Conservation (phyloP, 2,888 invertebrate species). For the Creontiades dilutus region DNA sequence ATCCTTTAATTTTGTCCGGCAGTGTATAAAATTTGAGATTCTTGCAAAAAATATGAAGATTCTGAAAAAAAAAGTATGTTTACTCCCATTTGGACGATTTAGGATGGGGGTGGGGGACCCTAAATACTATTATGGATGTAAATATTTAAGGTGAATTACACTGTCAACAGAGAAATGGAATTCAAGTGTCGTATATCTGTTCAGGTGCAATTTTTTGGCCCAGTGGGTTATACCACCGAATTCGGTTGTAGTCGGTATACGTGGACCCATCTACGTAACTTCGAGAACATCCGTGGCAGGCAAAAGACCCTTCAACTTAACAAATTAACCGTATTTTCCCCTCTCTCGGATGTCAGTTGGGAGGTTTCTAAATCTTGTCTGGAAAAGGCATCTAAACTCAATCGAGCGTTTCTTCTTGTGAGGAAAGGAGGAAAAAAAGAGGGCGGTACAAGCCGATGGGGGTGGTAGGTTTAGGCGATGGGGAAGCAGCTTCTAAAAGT, state of each 20-base stretch:
- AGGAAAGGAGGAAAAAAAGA: slow-evolving; percentile 6
- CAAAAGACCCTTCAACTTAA: not conserved
- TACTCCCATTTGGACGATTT: too few species aligned
- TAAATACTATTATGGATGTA: too few species aligned
- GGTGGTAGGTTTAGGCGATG: slow-evolving; percentile 8
- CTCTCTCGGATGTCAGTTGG: not conserved
- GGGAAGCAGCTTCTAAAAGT: slow-evolving; percentile 31
- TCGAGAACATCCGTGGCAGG: not conserved
- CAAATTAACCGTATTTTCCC: not conserved
- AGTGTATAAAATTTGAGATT: too few species aligned
- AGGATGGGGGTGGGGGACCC: too few species aligned
- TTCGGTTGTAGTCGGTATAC: not conserved
- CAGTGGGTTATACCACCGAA: too few species aligned
- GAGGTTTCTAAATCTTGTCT: slow-evolving; percentile 27
- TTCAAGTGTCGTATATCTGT: too few species aligned
- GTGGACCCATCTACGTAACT: not conserved
- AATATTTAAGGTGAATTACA: too few species aligned
- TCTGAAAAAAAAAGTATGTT: too few species aligned
- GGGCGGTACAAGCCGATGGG: not conserved
- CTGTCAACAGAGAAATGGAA: too few species aligned
- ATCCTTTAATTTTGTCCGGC: too few species aligned
- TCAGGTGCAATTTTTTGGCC: too few species aligned
- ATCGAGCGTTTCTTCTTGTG: slow-evolving; percentile 25
- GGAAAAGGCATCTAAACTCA: slow-evolving; percentile 9
- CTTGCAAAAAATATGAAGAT: too few species aligned